These are phyloP conservation scores for Fregetta grallaria DNA, from an alignment of 2,113 vertebrate species.

Conservation along the genomic window DNA sequence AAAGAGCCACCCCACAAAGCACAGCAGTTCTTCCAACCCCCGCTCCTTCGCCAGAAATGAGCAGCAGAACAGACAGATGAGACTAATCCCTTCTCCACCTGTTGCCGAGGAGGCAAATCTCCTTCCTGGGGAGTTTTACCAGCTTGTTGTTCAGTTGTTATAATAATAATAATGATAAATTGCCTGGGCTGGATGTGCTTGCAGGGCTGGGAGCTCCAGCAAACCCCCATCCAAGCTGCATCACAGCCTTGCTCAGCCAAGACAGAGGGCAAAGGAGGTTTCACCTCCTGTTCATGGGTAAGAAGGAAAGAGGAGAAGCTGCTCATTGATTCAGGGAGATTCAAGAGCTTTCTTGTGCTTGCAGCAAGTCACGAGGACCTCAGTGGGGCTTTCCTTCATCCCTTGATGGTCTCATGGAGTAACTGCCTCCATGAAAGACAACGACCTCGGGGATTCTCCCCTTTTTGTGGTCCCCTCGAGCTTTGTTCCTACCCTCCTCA, in stretches of 20 bases:
- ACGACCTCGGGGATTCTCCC: fast-evolving
- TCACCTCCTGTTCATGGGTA: fast-evolving
- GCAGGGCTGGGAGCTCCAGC: not conserved
- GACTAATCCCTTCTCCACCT: not conserved
- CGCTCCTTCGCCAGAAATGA: not conserved
- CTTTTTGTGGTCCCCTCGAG: fast-evolving
- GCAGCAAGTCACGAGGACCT: not conserved
- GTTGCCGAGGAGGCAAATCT: not conserved
- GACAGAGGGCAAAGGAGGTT: not conserved
- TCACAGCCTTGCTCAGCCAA: not conserved
- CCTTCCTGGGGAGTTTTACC: not conserved
- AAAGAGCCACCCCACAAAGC: not conserved
- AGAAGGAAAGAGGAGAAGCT: not conserved
- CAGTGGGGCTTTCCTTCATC: not conserved
- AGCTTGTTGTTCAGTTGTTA: not conserved
- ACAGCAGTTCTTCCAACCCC: not conserved
- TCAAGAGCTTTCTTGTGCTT: not conserved
- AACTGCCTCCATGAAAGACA: not conserved
- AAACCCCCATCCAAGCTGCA: not conserved
- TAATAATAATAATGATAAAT: not conserved
- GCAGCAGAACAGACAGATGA: not conserved
- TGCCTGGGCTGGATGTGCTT: not conserved
- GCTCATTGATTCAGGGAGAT: not conserved
- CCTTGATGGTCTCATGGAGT: not conserved
- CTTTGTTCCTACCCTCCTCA: not conserved